A percentile compares a stretch with the other conserved stretches of the same genome.
These are phyloP conservation scores for Eclectus roratus DNA, from an alignment of 2,113 vertebrate species.

Conservation along the genomic window DNA sequence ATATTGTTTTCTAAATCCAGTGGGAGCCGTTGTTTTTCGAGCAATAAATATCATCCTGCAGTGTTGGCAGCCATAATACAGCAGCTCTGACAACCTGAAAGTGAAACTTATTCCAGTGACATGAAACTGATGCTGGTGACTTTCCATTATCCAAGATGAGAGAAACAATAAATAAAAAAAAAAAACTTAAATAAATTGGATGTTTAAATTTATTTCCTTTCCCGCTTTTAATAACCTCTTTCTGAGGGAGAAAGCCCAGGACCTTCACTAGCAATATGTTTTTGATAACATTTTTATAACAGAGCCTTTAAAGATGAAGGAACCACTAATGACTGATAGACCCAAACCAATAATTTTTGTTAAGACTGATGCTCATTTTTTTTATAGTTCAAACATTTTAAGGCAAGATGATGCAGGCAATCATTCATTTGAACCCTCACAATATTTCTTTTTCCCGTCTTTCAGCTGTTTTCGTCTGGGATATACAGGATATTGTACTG, in stretches of 20 bases:
- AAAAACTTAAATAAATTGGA: not conserved
- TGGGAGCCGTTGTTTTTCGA: constrained; percentile 18
- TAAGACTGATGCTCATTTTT: not conserved
- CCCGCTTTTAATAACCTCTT: not conserved
- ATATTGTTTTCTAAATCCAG: constrained; percentile 44
- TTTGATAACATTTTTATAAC: not conserved
- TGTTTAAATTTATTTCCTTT: not conserved
- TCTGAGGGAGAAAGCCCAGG: not conserved
- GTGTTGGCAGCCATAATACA: not conserved
- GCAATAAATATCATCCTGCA: constrained; percentile 54
- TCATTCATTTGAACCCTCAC: not conserved
- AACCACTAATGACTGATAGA: not conserved
- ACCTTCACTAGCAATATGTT: not conserved
- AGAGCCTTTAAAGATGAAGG: not conserved
- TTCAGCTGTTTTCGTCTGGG: not conserved
- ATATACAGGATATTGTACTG: not conserved
- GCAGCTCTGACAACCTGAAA: constrained; percentile 23
- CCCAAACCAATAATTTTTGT: not conserved
- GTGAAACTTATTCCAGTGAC: constrained; percentile 26
- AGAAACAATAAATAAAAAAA: not conserved
- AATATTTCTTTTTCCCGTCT: not conserved
- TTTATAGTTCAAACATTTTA: not conserved
- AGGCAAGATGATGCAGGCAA: not conserved
- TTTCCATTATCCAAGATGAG: constrained; percentile 8
- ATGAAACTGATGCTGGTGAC: not conserved